Evolutionary conservation across 2,797 vertebrate species (phyloP).

Genomic region (Liparis tanakae): DNA sequence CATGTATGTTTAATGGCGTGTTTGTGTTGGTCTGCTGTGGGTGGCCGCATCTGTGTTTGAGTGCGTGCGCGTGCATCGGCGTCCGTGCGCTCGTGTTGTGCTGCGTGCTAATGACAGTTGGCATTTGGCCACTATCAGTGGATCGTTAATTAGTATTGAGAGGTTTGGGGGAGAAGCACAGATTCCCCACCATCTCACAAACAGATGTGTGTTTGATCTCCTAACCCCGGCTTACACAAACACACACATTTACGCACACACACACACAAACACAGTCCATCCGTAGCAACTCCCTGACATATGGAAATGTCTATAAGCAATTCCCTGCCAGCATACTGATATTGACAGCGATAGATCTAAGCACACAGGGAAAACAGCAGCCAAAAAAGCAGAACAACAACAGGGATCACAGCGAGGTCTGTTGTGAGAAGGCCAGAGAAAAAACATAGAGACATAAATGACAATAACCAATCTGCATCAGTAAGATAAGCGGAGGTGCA

Average conservation of each 20-base stretch:
- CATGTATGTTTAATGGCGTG: slow-evolving; percentile 56
- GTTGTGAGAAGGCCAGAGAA: slow-evolving; percentile 25
- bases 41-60: slow-evolving; percentile 65
- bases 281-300: slow-evolving; percentile 57
- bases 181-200: slow-evolving; percentile 74
- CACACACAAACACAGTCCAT: slow-evolving; percentile 30
- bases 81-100: slow-evolving; percentile 69
- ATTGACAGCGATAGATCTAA: slow-evolving; percentile 52
- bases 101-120: slow-evolving; percentile 77
- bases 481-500: slow-evolving; percentile 15
- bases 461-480: slow-evolving; percentile 12
- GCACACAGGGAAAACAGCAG: slow-evolving; percentile 31
- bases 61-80: slow-evolving; percentile 49
- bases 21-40: slow-evolving; percentile 45
- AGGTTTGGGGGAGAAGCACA: slow-evolving; percentile 79
- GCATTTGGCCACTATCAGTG: slow-evolving; percentile 78
- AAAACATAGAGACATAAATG: slow-evolving; percentile 24
- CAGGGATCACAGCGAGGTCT: slow-evolving; percentile 26
- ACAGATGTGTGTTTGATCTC: slow-evolving; percentile 86
- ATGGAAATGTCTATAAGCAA: slow-evolving; percentile 61
- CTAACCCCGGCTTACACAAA: slow-evolving; percentile 44
- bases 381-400: not conserved
- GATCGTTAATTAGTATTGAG: slow-evolving; percentile 86
- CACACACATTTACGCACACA: slow-evolving; percentile 29
- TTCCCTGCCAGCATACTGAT: slow-evolving; percentile 43